phyloP scores from a whole-genome alignment of 2,888 invertebrate genomes.

The Troides oblongomaculatus region DNA sequence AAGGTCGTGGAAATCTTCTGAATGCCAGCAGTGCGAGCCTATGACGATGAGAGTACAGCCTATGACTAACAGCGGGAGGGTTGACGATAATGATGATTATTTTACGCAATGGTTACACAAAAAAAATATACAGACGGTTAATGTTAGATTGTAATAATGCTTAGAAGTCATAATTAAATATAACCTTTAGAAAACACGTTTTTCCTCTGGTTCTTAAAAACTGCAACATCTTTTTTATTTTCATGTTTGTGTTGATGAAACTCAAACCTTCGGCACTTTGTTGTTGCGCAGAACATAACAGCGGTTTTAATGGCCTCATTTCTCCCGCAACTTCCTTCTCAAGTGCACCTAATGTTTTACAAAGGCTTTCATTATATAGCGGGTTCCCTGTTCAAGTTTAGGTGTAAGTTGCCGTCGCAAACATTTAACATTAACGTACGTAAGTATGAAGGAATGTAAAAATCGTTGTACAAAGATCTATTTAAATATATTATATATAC shows the following conservation, averaged over 20 bases:
- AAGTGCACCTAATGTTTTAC: constrained; percentile 29
- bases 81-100: no score
- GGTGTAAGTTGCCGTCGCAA: constrained; percentile 14
- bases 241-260: constrained; percentile 24
- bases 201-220: not conserved
- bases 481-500: no score
- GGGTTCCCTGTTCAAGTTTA: constrained; percentile 18
- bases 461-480: not conserved
- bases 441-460: not conserved
- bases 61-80: no score
- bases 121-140: not conserved
- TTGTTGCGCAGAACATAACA: constrained; percentile 24
- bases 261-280: constrained; percentile 4
- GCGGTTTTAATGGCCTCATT: constrained; percentile 29
- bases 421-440: constrained; percentile 5
- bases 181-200: not conserved
- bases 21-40: no score
- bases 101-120: no score
- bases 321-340: constrained; percentile 29
- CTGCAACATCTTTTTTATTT: constrained; percentile 3
- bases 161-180: not conserved
- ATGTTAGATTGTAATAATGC: not conserved
- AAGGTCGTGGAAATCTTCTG: no score
- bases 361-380: constrained; percentile 28
- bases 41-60: no score